These are phyloP conservation scores for Podarcis raffonei DNA, from an alignment of 2,113 vertebrate genomes.

Conservation along the genomic window DNA sequence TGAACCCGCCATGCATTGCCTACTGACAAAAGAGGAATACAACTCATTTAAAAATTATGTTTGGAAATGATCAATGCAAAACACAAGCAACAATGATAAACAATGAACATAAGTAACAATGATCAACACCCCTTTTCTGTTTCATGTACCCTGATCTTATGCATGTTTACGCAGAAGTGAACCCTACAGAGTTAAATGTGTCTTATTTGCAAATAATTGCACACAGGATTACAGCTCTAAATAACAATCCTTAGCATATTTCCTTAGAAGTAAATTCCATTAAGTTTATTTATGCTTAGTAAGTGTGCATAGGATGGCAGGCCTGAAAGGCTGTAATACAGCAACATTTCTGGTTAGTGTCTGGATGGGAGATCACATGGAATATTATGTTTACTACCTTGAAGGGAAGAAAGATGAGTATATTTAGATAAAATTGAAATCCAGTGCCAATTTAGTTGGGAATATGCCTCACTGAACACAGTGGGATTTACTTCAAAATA, in stretches of 20 bases:
- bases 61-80: not conserved
- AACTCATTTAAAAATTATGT: not conserved
- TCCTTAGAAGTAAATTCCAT: not conserved
- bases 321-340: not conserved
- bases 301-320: not conserved
- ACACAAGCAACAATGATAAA: not conserved
- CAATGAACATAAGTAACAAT: not conserved
- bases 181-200: not conserved
- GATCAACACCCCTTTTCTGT: not conserved
- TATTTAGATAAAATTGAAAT: not conserved
- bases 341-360: not conserved
- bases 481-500: not conserved
- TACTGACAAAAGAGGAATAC: not conserved
- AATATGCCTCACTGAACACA: not conserved
- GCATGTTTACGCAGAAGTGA: not conserved
- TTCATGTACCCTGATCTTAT: not conserved
- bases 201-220: not conserved
- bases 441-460: not conserved
- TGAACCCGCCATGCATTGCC: not conserved
- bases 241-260: not conserved
- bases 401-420: not conserved
- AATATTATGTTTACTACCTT: not conserved
- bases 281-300: not conserved
- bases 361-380: not conserved
- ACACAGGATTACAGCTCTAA: not conserved